phyloP scores from a whole-genome alignment of 2,888 invertebrate genomes.

The Agrotis clavis region DNA sequence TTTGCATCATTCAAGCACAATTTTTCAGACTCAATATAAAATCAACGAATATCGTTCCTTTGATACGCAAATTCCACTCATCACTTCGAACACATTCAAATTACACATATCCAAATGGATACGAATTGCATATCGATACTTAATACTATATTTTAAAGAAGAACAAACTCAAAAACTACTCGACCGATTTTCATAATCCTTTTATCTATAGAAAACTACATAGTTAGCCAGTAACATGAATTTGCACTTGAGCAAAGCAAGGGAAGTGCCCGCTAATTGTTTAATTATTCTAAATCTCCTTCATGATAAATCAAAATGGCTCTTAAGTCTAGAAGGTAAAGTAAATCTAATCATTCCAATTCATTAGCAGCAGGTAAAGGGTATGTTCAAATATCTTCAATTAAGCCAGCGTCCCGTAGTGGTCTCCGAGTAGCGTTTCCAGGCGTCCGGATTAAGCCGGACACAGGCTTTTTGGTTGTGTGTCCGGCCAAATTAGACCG shows the following conservation, averaged over 20 bases:
- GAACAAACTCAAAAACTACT: too few relatives aligned
- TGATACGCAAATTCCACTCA: neutral
- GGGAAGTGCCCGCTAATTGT: too few relatives aligned
- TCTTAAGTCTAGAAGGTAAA: neutral
- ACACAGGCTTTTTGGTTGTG: too few relatives aligned
- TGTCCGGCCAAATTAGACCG: too few relatives aligned
- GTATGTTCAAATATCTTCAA: conserved; percentile 45
- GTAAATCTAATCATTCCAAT: conserved; percentile 16
- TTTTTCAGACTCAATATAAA: neutral
- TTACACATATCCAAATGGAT: neutral
- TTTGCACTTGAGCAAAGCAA: too few relatives aligned
- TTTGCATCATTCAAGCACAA: too few relatives aligned
- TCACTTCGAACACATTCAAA: neutral
- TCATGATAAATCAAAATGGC: neutral
- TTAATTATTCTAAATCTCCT: neutral
- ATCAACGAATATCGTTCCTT: neutral
- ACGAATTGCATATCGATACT: too few relatives aligned
- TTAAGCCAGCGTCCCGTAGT: conserved; percentile 27
- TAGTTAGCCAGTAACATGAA: too few relatives aligned
- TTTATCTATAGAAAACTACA: too few relatives aligned
- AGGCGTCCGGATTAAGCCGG: too few relatives aligned
- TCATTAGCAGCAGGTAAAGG: conserved; percentile 21
- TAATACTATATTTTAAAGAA: too few relatives aligned
- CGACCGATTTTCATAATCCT: too few relatives aligned
- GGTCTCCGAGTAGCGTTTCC: conserved; percentile 6